phyloP scores from a whole-genome alignment of 2,113 vertebrate species.

The Apteryx mantelli region DNA sequence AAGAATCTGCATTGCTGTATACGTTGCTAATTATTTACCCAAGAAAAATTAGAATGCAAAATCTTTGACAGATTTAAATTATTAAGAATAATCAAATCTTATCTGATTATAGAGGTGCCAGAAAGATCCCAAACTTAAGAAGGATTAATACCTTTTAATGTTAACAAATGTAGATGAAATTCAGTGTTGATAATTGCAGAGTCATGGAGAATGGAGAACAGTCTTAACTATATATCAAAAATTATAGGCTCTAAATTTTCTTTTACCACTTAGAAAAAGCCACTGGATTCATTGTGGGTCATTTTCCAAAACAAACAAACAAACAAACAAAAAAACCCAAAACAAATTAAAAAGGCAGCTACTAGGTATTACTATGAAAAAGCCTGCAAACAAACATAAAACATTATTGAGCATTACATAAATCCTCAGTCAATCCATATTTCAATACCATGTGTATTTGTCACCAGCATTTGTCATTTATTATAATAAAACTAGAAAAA shows the following conservation, averaged over 20 bases:
- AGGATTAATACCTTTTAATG: neutral
- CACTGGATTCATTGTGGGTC: neutral
- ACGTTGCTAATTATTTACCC: slow-evolving; percentile 1
- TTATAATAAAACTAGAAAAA: too few relatives aligned
- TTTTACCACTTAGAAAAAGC: neutral
- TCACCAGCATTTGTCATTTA: neutral
- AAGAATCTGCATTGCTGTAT: neutral
- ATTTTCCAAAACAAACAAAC: neutral
- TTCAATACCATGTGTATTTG: neutral
- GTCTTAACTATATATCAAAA: neutral
- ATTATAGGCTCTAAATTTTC: neutral
- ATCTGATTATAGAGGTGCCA: neutral
- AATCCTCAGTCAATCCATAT: neutral
- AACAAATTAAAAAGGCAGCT: neutral
- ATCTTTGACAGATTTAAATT: neutral
- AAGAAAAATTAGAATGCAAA: neutral
- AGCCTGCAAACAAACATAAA: neutral
- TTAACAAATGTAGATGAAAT: neutral
- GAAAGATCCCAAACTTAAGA: neutral
- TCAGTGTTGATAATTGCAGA: neutral
- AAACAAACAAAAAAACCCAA: neutral
- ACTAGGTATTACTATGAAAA: neutral
- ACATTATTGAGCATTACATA: neutral
- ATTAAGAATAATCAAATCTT: neutral
- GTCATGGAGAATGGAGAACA: neutral